Evolutionary conservation across 2,113 vertebrate species (phyloP).

Genomic region (Psammodynastes pulverulentus): DNA sequence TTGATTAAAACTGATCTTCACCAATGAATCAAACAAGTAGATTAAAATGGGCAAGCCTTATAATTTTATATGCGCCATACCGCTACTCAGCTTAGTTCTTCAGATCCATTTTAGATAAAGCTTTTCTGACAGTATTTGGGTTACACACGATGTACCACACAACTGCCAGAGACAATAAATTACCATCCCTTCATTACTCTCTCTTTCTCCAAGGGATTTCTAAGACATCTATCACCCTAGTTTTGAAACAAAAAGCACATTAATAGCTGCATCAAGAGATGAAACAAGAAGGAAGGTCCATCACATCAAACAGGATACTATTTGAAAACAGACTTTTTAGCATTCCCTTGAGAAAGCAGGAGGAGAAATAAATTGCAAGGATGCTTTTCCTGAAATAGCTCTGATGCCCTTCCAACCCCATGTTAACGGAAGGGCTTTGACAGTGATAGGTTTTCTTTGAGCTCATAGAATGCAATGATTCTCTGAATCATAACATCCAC

Average conservation of each 20-base stretch:
- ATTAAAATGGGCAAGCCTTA: not conserved
- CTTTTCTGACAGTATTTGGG: not conserved
- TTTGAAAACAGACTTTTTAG: not conserved
- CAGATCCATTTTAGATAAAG: not conserved
- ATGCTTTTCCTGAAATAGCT: not conserved
- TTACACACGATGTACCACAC: not conserved
- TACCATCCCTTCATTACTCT: slow-evolving; percentile 11
- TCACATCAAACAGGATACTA: not conserved
- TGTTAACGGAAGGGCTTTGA: not conserved
- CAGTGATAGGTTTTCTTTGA: not conserved
- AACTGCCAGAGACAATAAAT: slow-evolving; percentile 14
- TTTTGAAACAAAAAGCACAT: not conserved
- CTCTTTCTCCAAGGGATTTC: not conserved
- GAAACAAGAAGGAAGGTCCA: not conserved
- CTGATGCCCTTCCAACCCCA: not conserved
- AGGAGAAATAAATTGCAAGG: slow-evolving; percentile 1
- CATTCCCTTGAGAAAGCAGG: not conserved
- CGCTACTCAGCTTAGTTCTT: not conserved
- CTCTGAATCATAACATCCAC: not conserved
- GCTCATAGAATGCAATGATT: not conserved
- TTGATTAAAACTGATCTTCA: not conserved
- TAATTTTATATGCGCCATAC: not conserved
- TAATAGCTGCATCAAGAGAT: not conserved
- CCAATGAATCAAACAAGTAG: not conserved
- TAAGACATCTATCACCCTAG: not conserved